Base-by-base conservation (phyloP, 2,888 invertebrate genomes). In the Notodonta ziczac region DNA sequence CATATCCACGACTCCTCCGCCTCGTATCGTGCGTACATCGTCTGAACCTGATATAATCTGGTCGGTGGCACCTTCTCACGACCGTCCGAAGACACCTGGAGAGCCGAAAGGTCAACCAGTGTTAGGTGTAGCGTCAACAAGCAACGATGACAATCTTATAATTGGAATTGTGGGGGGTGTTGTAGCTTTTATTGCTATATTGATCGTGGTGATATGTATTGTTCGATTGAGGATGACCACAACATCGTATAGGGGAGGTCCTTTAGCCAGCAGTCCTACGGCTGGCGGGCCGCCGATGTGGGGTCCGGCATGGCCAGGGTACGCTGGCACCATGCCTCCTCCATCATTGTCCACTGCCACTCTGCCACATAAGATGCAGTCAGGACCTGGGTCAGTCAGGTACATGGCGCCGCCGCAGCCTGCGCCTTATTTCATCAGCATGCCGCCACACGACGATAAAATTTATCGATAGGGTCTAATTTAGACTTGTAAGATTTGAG, bases 91-190 rank as follows among this genome's bases (percentile, higher is more conserved):
- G 75, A 91, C 94, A 76, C 83, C 95, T 6, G 95, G 93, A 32
- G 95, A 94, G 56, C 94, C 95, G 59, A 96, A 96, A 86, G 94
- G 94, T 54, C 94, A 94, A 13, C 94, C 92, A 40, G 93, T 94
- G 4, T 85, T 94, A 4, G 94, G 94, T 4, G 94, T 94, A 63
- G 94, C 94, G 9, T 90, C 96, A 0, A 94, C 97, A 12, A 96
- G 95, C 60, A 98, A 98, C 77, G 98, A 98, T 77, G 98, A 98
- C 75, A 98, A 98, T 5, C 93, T 98, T n/a, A 98, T 98, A 58
- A 98, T 98, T 64, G 98, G 98, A n/a, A 98, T 98, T 71, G 98
- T 98, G 0, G 98, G 98, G 0, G 98, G 98, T 2, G 98, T 98
- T 0, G 98, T 98, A 0, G 97, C 97, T 1, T 97, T 98, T 82